A percentile compares a stretch with the other conserved stretches of the same genome.
phyloP scores from a whole-genome alignment of 2,797 vertebrate genomes.

The Siniperca scherzeri region DNA sequence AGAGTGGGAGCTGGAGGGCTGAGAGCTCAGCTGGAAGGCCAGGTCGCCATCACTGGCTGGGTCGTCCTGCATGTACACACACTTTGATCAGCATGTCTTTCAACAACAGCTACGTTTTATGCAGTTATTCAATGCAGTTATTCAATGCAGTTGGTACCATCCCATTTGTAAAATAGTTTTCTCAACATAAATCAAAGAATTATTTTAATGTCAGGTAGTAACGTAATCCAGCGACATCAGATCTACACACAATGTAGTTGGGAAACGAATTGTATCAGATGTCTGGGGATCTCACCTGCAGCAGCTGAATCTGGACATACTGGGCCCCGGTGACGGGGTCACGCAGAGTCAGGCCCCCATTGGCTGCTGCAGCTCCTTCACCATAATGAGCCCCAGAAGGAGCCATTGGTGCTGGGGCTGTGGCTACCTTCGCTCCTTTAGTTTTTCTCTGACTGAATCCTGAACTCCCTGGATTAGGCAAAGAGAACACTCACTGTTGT shows the following conservation, averaged over 20 bases:
- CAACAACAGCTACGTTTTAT: not conserved
- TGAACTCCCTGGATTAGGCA: slow-evolving; percentile 75
- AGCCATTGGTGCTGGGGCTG: slow-evolving; percentile 61
- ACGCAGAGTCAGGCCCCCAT: slow-evolving; percentile 87
- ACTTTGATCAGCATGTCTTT: not conserved
- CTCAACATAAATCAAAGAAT: not conserved
- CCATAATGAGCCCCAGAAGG: slow-evolving; percentile 78
- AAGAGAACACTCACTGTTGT: not conserved
- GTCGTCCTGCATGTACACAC: slow-evolving; percentile 86
- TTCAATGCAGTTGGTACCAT: not conserved
- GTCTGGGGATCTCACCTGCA: slow-evolving; percentile 89
- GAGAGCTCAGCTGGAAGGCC: slow-evolving; percentile 91
- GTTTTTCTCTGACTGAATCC: slow-evolving; percentile 86
- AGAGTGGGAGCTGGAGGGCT: slow-evolving; percentile 91
- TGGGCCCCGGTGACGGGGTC: slow-evolving; percentile 89
- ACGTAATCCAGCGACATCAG: not conserved
- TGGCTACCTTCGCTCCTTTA: slow-evolving; percentile 83
- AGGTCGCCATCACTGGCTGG: slow-evolving; percentile 90
- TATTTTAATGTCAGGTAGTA: not conserved
- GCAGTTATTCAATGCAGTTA: not conserved
- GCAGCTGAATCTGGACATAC: slow-evolving; percentile 93
- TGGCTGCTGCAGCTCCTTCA: slow-evolving; percentile 83
- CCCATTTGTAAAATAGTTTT: not conserved
- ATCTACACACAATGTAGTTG: not conserved
- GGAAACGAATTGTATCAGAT: not conserved